phyloP scores from a whole-genome alignment of 2,888 invertebrate species.

The Ochropleura leucogaster region DNA sequence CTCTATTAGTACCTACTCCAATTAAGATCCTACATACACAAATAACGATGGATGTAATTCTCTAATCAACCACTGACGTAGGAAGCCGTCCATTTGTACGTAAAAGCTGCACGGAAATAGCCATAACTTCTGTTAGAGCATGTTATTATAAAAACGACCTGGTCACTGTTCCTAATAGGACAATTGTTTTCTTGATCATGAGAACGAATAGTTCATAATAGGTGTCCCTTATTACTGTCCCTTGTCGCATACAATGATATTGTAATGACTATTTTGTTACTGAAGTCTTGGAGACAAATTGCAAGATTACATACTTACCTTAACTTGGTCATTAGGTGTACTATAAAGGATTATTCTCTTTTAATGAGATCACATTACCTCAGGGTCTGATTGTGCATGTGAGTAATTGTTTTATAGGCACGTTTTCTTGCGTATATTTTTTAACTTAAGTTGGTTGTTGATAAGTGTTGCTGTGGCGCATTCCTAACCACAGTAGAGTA shows the following conservation, averaged over 20 bases:
- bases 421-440: slow-evolving; percentile 30
- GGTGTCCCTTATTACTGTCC: slow-evolving; percentile 5
- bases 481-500: background rate
- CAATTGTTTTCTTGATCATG: slow-evolving; percentile 16
- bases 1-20: slow-evolving; percentile 12
- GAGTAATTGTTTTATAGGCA: slow-evolving; percentile 26
- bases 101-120: slow-evolving; percentile 28
- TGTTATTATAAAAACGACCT: slow-evolving; percentile 47
- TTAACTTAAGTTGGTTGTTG: slow-evolving; percentile 5
- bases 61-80: slow-evolving; percentile 12
- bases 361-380: slow-evolving; percentile 49
- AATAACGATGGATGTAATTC: slow-evolving; percentile 11
- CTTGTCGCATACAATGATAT: slow-evolving; percentile 5
- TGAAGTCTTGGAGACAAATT: slow-evolving; percentile 8
- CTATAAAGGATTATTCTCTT: slow-evolving; percentile 14
- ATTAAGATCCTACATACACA: slow-evolving; percentile 23
- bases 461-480: background rate
- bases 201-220: slow-evolving; percentile 18
- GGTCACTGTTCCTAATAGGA: slow-evolving; percentile 49
- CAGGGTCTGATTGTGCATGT: slow-evolving; percentile 19
- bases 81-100: background rate
- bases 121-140: slow-evolving; percentile 1
- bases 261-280: slow-evolving; percentile 8
- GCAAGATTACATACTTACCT: slow-evolving; percentile 3
- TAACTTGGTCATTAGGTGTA: slow-evolving; percentile 18